Evolutionary conservation across 2,888 invertebrate genomes (phyloP).

Genomic region (Spilosoma lubricipeda): DNA sequence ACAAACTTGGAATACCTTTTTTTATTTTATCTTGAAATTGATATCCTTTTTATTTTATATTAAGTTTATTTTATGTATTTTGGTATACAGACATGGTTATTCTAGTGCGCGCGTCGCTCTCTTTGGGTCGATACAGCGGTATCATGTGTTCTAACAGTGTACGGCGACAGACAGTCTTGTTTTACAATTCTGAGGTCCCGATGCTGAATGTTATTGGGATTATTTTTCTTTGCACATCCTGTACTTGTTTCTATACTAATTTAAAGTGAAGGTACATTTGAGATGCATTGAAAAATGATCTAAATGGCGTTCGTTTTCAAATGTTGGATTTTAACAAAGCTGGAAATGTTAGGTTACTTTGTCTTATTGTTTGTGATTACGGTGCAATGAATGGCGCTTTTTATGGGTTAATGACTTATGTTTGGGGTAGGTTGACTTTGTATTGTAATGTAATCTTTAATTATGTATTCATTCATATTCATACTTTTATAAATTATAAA

Average conservation of each 20-base stretch:
- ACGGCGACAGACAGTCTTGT: constrained; percentile 84
- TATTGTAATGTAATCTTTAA: no score
- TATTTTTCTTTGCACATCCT: constrained; percentile 59
- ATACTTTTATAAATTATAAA: no score
- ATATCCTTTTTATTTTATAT: constrained; percentile 28
- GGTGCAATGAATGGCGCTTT: constrained; percentile 45
- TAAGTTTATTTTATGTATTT: constrained; percentile 49
- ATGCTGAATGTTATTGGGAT: constrained; percentile 61
- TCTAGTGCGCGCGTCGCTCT: constrained; percentile 80
- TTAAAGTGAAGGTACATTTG: constrained; percentile 38
- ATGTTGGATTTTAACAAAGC: constrained; percentile 34
- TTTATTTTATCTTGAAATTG: constrained; percentile 4
- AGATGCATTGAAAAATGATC: constrained; percentile 53
- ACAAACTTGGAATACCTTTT: neutral
- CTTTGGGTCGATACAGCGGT: constrained; percentile 81
- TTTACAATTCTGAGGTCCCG: constrained; percentile 72
- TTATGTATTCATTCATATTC: no score
- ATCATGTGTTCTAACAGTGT: constrained; percentile 71
- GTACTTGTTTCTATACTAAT: constrained; percentile 48
- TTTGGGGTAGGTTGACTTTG: constrained; percentile 36
- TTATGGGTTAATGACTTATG: constrained; percentile 44
- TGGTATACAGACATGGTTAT: constrained; percentile 58
- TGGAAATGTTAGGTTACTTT: constrained; percentile 38
- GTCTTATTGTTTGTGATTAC: constrained; percentile 31
- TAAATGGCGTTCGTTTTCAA: constrained; percentile 32